Conservation (phyloP, 2,113 vertebrate genomes). For the Pitta sordida region DNA sequence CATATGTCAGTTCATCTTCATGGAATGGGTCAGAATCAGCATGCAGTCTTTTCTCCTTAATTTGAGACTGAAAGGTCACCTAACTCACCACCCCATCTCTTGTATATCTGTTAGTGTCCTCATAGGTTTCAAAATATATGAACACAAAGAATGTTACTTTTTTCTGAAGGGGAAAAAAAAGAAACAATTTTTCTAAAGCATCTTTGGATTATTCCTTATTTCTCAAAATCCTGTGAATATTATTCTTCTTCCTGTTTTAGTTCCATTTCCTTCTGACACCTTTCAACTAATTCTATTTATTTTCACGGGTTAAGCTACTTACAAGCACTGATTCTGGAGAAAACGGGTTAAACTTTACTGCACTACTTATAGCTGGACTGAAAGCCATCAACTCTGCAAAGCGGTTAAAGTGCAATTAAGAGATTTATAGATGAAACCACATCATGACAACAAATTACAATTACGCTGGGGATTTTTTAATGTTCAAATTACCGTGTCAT, state of each 20-base stretch:
- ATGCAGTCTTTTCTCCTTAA: not conserved
- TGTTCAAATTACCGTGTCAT: not conserved
- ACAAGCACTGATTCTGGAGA: not conserved
- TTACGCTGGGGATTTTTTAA: not conserved
- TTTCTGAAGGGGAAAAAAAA: not conserved
- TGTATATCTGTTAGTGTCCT: not conserved
- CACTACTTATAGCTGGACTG: not conserved
- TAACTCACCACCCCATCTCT: not conserved
- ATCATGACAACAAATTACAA: not conserved
- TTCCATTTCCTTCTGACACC: not conserved
- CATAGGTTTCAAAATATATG: not conserved
- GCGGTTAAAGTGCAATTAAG: not conserved
- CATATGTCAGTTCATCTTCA: not conserved
- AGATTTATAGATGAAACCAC: not conserved
- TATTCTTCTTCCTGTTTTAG: not conserved
- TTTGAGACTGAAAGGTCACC: not conserved
- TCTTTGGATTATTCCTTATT: not conserved
- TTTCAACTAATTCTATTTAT: not conserved
- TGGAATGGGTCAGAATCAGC: not conserved
- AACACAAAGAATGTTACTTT: not conserved
- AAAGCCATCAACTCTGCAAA: not conserved
- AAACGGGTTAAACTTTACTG: not conserved
- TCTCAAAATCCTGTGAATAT: not conserved
- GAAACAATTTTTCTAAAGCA: fast-evolving
- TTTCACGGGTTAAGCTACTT: not conserved